Conservation (phyloP, 1,140 invertebrate species). For the Venturia canescens region DNA sequence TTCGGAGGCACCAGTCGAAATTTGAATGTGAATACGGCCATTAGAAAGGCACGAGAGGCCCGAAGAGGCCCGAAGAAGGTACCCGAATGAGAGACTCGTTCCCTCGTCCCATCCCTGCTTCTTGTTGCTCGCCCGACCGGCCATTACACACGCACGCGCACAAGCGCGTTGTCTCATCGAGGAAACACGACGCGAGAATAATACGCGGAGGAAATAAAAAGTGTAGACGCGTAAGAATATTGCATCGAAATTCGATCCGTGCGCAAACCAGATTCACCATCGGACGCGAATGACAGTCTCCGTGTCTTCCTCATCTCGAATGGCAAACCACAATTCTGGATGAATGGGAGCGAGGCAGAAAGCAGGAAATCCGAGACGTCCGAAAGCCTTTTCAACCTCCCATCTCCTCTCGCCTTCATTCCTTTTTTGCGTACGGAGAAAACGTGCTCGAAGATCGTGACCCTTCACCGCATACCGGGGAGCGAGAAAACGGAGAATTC, state of each 20-base stretch:
- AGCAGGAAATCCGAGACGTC: not conserved
- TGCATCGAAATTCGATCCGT: slow-evolving; percentile 56
- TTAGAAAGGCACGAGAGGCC: slow-evolving; percentile 35
- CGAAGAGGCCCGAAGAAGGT: slow-evolving; percentile 37
- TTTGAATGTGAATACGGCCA: slow-evolving; percentile 23
- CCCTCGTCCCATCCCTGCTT: slow-evolving; percentile 64
- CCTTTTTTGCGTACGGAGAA: not conserved
- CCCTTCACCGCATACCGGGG: not conserved
- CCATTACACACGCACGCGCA: slow-evolving; percentile 59
- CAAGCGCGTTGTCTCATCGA: slow-evolving; percentile 53
- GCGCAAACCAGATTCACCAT: slow-evolving; percentile 51
- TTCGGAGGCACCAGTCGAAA: not conserved
- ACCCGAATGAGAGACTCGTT: slow-evolving; percentile 50
- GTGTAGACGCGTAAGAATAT: slow-evolving; percentile 30
- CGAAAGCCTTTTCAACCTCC: too few relatives aligned
- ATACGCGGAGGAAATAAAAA: slow-evolving; percentile 47
- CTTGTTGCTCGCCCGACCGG: slow-evolving; percentile 62
- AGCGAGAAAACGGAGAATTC: not conserved
- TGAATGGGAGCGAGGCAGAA: not conserved
- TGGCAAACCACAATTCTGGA: slow-evolving; percentile 12
- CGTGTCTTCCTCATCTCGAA: slow-evolving; percentile 19
- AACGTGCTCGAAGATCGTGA: not conserved
- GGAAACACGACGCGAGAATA: slow-evolving; percentile 52
- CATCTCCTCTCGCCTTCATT: not conserved
- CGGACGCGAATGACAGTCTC: slow-evolving; percentile 56